Conservation (phyloP, 1,140 invertebrate genomes). For the Drosophila micromelanica region DNA sequence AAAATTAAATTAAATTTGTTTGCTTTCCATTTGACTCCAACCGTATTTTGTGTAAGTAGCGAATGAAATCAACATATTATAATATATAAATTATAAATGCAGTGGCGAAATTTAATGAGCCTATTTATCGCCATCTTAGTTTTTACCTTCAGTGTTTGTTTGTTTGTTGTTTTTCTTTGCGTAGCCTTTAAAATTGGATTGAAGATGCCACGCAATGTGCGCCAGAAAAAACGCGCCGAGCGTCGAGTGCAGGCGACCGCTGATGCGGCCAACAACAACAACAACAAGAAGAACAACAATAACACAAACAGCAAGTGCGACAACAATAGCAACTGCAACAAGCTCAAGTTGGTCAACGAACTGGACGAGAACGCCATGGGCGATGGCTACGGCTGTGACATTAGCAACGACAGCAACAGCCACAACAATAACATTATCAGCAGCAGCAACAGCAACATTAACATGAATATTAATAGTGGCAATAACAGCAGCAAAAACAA, state of each 20-base stretch:
- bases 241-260: slow-evolving; percentile 13
- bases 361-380: slow-evolving; percentile 36
- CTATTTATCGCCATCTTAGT: neutral
- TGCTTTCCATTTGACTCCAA: neutral
- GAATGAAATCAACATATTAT: too few relatives aligned
- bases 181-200: neutral
- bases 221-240: slow-evolving; percentile 40
- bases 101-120: neutral
- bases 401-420: too few relatives aligned
- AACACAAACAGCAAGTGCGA: neutral
- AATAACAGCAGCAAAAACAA: too few relatives aligned
- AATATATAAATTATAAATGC: neutral
- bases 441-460: too few relatives aligned
- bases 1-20: slow-evolving; percentile 1
- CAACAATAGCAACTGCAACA: neutral
- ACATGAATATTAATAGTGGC: too few relatives aligned
- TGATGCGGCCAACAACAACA: neutral
- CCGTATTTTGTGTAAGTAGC: neutral
- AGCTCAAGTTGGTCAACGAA: neutral
- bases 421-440: too few relatives aligned
- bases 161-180: neutral
- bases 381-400: slow-evolving; percentile 14
- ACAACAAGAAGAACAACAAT: neutral
- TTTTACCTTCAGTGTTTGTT: too few relatives aligned
- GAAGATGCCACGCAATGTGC: slow-evolving; percentile 39